phyloP scores from a whole-genome alignment of 2,888 invertebrate genomes.

The Cantharis lateralis region DNA sequence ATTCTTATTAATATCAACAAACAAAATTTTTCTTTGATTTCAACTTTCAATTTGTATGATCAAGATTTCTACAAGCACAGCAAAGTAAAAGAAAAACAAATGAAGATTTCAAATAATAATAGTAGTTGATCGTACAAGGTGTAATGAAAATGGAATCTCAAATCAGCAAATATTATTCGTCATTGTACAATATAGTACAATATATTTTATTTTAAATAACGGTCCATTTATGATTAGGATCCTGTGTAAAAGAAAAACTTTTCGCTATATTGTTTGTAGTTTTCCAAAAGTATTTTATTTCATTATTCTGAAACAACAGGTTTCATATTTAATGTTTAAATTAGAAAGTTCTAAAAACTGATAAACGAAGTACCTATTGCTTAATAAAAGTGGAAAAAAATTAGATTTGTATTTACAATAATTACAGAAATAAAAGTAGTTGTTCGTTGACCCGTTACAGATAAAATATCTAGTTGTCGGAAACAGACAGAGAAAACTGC shows the following conservation, averaged over 20 bases:
- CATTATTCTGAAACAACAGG: not conserved
- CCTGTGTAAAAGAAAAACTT: not conserved
- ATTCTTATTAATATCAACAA: not conserved
- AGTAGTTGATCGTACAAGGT: not conserved
- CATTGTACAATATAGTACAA: not conserved
- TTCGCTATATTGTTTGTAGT: not conserved
- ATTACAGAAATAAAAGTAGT: not conserved
- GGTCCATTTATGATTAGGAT: not conserved
- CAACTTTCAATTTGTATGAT: not conserved
- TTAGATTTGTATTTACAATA: not conserved
- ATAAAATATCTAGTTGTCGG: constrained; percentile 28
- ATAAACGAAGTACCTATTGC: not conserved
- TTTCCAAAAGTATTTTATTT: not conserved
- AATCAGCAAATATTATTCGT: not conserved
- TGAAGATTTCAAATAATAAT: not conserved
- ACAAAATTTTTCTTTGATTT: not conserved
- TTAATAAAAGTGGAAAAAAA: not conserved
- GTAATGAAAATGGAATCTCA: not conserved
- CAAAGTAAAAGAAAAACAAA: not conserved
- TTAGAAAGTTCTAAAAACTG: not conserved
- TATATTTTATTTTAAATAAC: not conserved
- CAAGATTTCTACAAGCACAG: not conserved
- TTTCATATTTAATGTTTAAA: not conserved
- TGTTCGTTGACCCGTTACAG: constrained; percentile 18
- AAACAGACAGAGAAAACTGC: constrained; percentile 20